phyloP scores from a whole-genome alignment of 2,888 invertebrate species.

The Trypoxylon attenuatum region DNA sequence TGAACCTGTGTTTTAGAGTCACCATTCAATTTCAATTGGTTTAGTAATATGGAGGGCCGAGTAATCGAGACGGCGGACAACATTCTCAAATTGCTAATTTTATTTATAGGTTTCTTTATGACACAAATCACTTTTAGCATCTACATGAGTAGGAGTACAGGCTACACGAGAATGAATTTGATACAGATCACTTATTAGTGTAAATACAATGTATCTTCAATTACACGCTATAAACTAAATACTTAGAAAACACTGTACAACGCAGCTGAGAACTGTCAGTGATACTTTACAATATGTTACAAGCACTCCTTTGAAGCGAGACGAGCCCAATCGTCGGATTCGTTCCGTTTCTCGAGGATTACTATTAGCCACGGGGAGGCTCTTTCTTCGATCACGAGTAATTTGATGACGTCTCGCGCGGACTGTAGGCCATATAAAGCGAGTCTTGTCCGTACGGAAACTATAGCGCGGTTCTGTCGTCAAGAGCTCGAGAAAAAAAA shows the following conservation, averaged over 20 bases:
- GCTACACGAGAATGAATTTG: constrained; percentile 74
- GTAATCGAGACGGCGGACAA: constrained; percentile 55
- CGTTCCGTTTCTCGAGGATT: constrained; percentile 10
- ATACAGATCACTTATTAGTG: constrained; percentile 74
- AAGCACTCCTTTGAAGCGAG: constrained; percentile 63
- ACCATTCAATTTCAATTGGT: not conserved
- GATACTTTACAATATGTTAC: constrained; percentile 75
- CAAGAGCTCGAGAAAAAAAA: not conserved
- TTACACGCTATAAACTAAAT: constrained; percentile 74
- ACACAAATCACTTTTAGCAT: constrained; percentile 75
- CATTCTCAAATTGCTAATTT: constrained; percentile 74
- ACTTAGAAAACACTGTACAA: constrained; percentile 75
- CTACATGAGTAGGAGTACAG: constrained; percentile 74
- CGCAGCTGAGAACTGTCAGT: constrained; percentile 72
- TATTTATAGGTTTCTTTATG: constrained; percentile 73
- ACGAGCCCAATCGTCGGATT: constrained; percentile 36
- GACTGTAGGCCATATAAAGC: constrained; percentile 47
- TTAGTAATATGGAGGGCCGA: constrained; percentile 1
- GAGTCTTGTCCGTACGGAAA: constrained; percentile 22
- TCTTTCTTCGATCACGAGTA: constrained; percentile 12
- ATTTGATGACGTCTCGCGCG: constrained; percentile 32
- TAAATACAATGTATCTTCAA: constrained; percentile 74
- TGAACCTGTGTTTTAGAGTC: not conserved
- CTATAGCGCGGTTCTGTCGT: constrained; percentile 5
- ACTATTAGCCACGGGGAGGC: constrained; percentile 1